Conservation (phyloP, 2,113 vertebrate genomes). For the Brachypodius melanocephalos region DNA sequence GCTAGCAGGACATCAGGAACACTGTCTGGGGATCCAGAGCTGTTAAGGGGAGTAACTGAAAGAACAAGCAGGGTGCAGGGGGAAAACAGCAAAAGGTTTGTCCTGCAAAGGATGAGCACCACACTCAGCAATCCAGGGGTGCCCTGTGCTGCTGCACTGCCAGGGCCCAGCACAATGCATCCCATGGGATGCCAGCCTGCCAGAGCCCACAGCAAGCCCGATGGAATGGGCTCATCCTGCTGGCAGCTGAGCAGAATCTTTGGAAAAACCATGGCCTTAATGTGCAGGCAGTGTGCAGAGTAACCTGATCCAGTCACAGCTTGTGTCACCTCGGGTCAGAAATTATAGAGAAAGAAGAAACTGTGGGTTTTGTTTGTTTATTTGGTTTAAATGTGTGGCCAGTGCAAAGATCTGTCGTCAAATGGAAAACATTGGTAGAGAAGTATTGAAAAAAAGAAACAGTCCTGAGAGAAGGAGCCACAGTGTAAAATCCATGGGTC, state of each 20-base stretch:
- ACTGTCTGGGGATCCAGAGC: neutral
- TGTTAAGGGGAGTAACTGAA: neutral
- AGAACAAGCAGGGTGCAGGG: neutral
- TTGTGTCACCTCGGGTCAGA: conserved; percentile 55
- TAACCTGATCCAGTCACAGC: conserved; percentile 7
- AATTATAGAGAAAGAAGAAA: conserved; percentile 50
- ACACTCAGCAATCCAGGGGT: neutral
- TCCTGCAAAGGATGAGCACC: neutral
- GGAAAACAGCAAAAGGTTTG: neutral
- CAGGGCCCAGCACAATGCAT: neutral
- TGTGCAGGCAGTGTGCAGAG: neutral
- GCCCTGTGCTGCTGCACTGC: neutral
- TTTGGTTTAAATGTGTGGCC: neutral
- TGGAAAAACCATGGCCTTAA: neutral
- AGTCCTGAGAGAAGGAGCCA: neutral
- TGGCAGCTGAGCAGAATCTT: neutral
- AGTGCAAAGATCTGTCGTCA: neutral
- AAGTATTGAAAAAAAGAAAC: neutral
- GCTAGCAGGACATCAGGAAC: neutral
- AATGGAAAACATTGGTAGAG: conserved; percentile 12
- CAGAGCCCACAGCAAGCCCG: neutral
- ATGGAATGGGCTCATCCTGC: neutral
- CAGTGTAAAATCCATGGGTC: neutral
- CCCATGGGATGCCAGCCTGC: neutral
- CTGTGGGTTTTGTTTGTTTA: conserved; percentile 41